Evolutionary conservation across 2,113 vertebrate genomes (phyloP).

Genomic region (Phyllostomus hastatus): DNA sequence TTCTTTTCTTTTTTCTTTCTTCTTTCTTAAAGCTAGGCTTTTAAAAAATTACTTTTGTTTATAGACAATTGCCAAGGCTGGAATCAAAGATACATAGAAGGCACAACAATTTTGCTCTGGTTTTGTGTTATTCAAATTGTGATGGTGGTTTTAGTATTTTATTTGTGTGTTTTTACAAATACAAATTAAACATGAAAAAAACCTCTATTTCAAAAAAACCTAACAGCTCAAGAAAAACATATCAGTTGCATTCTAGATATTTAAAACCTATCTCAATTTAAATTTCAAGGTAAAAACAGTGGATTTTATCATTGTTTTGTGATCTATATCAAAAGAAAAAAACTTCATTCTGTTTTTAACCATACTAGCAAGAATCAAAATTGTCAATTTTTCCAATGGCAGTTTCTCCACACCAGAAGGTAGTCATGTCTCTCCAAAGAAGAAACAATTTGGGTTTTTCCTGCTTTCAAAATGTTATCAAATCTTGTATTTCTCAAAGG

Average conservation of each 20-base stretch:
- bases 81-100: slow-evolving; percentile 91
- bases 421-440: slow-evolving; percentile 69
- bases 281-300: slow-evolving; percentile 72
- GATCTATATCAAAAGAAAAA: slow-evolving; percentile 79
- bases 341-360: slow-evolving; percentile 80
- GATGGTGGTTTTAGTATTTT: slow-evolving; percentile 42
- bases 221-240: slow-evolving; percentile 81
- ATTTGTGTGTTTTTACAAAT: slow-evolving; percentile 80
- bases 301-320: slow-evolving; percentile 76
- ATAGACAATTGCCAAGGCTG: slow-evolving; percentile 83
- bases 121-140: slow-evolving; percentile 53
- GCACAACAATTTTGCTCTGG: slow-evolving; percentile 87
- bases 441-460: slow-evolving; percentile 72
- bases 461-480: slow-evolving; percentile 35
- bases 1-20: no score
- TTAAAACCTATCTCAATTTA: slow-evolving; percentile 83
- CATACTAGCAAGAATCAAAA: slow-evolving; percentile 74
- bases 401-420: slow-evolving; percentile 73
- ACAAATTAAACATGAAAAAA: slow-evolving; percentile 87
- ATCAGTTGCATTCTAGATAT: slow-evolving; percentile 83
- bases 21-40: slow-evolving; percentile 80
- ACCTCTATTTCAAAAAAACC: slow-evolving; percentile 77
- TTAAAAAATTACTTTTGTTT: slow-evolving; percentile 76
- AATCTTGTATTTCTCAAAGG: no score
- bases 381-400: slow-evolving; percentile 78